Base-by-base conservation (phyloP, 2,888 invertebrate genomes). In the Epinotia demarniana region DNA sequence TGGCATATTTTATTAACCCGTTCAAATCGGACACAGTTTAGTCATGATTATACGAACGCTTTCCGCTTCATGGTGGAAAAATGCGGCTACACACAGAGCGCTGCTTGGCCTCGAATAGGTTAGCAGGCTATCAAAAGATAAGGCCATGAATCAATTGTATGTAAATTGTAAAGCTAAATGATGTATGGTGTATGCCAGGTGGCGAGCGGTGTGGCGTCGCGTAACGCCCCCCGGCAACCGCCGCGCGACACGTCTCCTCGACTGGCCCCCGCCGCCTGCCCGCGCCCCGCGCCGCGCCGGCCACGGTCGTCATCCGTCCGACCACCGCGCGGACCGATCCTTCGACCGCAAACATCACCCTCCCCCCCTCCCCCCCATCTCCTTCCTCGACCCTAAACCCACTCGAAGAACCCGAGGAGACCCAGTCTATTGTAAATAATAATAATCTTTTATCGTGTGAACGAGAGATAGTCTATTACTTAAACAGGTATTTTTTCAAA, bases 401-500 rank as follows among this genome's bases (percentile, higher is more conserved):
- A 39, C 83, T 82, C 76, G 79, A 84, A 83, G 82, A 81, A 79
- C 83, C 82, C 75, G 79, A 84, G 83, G 82, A 81, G 79, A 85
- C 87, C 87, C 87, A 85, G 85, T 91, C 92, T 93, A 90, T 93
- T 94, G 94, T 94, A 94, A 93, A 94, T 94, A 94, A 90, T 89
- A 86, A 90, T 92, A 90, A 89, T 89, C 91, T 93, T 92, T 93
- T 93, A 92, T 93, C 93, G 92, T 93, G 90, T 93, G 89, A 93
- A 93, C 93, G 90, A 93, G 88, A 92, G 90, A 92, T 94, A 93
- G 92, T 92, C 85, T 92, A 92, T 90, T 89, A 89, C 90, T 90
- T 93, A 89, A 93, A 93, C 93, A 91, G 92, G 93, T 93, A 93
- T 93, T 92, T 93, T 93, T 93, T 93, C 92, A 93, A 93, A 91